Evolutionary conservation across 2,888 invertebrate species (phyloP).

Genomic region (Rotaria sp.): DNA sequence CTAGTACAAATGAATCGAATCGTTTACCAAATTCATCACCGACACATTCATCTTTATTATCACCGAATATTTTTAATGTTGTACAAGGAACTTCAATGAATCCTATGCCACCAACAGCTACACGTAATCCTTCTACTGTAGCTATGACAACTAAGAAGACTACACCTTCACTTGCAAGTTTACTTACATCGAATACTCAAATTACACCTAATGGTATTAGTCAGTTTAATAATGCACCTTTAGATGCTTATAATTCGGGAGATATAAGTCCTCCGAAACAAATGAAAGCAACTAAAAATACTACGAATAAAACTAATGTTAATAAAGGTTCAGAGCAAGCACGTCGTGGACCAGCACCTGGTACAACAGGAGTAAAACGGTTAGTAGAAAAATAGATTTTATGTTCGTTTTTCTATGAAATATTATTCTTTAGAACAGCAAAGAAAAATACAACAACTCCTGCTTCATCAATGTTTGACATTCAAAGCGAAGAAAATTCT

Average conservation of each 20-base stretch:
- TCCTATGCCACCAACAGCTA: constrained; percentile 11
- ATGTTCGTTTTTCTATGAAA: background rate
- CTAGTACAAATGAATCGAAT: background rate
- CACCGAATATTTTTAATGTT: background rate
- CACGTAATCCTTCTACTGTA: constrained; percentile 8
- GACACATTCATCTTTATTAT: background rate
- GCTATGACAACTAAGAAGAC: background rate
- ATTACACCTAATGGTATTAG: background rate
- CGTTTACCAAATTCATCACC: background rate
- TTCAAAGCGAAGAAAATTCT: constrained; percentile 62
- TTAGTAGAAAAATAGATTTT: background rate
- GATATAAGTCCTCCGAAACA: background rate
- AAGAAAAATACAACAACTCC: background rate
- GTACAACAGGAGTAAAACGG: background rate
- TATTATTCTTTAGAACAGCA: background rate
- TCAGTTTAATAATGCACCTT: background rate
- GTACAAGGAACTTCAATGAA: background rate
- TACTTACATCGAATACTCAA: background rate
- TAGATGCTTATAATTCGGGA: background rate
- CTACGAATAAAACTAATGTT: background rate
- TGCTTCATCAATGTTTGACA: background rate
- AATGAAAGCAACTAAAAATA: background rate
- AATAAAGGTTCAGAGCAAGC: background rate
- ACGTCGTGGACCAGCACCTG: background rate
- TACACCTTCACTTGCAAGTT: background rate